Percentiles rank a stretch among this genome's conserved stretches.
Evolutionary conservation across 1,140 invertebrate species (phyloP).

Genomic region (Maniola jurtina): DNA sequence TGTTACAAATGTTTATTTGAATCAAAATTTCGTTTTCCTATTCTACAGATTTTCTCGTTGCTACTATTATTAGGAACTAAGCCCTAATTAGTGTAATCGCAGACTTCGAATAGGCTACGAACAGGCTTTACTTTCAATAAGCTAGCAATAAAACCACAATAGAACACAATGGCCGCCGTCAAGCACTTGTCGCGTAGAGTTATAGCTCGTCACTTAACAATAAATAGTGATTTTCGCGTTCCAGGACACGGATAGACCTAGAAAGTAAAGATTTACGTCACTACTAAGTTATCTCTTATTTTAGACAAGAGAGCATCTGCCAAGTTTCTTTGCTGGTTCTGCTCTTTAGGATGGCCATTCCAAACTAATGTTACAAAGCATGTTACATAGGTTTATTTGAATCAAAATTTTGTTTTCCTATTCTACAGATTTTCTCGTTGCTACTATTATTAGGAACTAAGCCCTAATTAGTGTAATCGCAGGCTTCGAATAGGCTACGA

Average conservation of each 20-base stretch:
- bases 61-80: not conserved
- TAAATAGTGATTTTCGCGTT: slow-evolving; percentile 74
- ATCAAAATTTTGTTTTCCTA: too few species aligned
- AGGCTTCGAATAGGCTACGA: slow-evolving; percentile 15
- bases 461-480: not conserved
- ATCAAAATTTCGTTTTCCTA: too few species aligned
- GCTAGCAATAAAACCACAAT: slow-evolving; percentile 53
- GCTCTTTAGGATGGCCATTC: too few species aligned
- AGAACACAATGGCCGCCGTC: slow-evolving; percentile 55
- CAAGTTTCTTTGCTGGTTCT: too few species aligned
- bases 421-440: too few species aligned
- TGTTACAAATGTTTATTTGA: too few species aligned
- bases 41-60: too few species aligned
- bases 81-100: slow-evolving; percentile 1
- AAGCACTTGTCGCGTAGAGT: slow-evolving; percentile 52
- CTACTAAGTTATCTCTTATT: not conserved
- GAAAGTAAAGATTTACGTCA: slow-evolving; percentile 34
- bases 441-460: not conserved
- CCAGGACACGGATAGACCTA: slow-evolving; percentile 43
- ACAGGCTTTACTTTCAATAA: slow-evolving; percentile 52
- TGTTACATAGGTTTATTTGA: too few species aligned
- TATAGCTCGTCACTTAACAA: slow-evolving; percentile 72
- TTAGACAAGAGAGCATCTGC: too few species aligned
- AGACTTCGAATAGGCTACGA: slow-evolving; percentile 14
- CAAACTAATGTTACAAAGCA: too few species aligned